These are phyloP conservation scores for Neoniphon sammara DNA, from an alignment of 2,797 vertebrate genomes.

Conservation along the genomic window DNA sequence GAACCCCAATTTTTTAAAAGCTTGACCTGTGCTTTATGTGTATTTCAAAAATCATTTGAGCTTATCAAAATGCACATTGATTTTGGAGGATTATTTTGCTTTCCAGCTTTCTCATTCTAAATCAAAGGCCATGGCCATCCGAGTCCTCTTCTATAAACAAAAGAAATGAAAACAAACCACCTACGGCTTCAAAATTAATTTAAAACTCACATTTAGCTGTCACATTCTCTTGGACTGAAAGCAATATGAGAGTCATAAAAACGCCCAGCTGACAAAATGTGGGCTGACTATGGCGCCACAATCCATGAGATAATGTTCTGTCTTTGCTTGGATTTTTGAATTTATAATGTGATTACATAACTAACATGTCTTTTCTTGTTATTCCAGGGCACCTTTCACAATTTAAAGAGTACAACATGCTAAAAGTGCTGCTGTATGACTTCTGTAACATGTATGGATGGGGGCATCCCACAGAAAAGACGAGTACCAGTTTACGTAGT, in stretches of 20 bases:
- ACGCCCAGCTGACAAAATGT: slow-evolving; percentile 58
- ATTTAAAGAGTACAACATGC: slow-evolving; percentile 14
- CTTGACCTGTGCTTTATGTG: too few species aligned
- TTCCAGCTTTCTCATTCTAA: too few species aligned
- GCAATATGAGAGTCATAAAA: slow-evolving; percentile 50
- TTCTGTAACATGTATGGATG: too few species aligned
- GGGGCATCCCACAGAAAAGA: neutral
- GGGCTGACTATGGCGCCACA: slow-evolving; percentile 47
- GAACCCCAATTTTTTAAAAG: too few species aligned
- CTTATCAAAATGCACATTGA: too few species aligned
- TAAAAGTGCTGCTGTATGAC: neutral
- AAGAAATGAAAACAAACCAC: slow-evolving; percentile 24
- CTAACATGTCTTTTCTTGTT: slow-evolving; percentile 33
- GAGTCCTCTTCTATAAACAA: slow-evolving; percentile 36
- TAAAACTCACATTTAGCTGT: slow-evolving; percentile 43
- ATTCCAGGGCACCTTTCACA: slow-evolving; percentile 40
- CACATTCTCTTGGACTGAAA: slow-evolving; percentile 44
- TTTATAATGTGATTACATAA: too few species aligned
- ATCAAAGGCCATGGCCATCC: too few species aligned
- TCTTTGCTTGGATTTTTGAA: slow-evolving; percentile 36
- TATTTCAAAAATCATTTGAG: too few species aligned
- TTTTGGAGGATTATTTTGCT: too few species aligned
- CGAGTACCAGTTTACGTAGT: slow-evolving; percentile 1
- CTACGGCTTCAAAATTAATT: slow-evolving; percentile 46
- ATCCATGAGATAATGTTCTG: slow-evolving; percentile 41